A percentile compares a stretch with the other conserved stretches of the same genome.
Evolutionary conservation across 30 jellyfish, hydroid and myxozoan species (phyloP).

Genomic region (Cassiopea andromeda): DNA sequence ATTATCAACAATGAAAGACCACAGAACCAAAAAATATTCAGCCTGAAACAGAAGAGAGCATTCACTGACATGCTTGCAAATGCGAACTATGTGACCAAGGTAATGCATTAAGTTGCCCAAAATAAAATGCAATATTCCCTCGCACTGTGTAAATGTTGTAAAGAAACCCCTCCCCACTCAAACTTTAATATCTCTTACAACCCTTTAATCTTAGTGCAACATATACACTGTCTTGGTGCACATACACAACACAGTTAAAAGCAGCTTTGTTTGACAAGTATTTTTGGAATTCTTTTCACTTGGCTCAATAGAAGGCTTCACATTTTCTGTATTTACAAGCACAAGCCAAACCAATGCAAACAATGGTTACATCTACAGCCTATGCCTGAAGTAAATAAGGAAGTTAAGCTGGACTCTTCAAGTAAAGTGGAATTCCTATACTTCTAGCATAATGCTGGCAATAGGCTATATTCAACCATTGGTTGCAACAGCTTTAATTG

Average conservation of each 20-base stretch:
- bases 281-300: neutral
- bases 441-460: neutral
- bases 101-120: neutral
- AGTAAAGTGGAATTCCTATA: neutral
- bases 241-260: neutral
- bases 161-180: neutral
- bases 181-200: neutral
- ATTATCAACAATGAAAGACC: conserved; percentile 12
- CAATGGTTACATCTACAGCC: neutral
- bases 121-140: too few relatives aligned
- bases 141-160: neutral
- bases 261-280: neutral
- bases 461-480: neutral
- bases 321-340: neutral
- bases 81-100: neutral
- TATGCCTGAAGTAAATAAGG: neutral
- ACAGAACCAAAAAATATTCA: conserved; percentile 9
- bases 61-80: conserved; percentile 18
- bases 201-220: neutral
- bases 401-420: too few relatives aligned
- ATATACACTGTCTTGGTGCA: neutral
- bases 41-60: conserved; percentile 38
- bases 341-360: conserved; percentile 1
- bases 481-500: neutral
- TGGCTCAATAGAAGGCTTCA: conserved; percentile 9